Base-by-base conservation (phyloP, 1,140 invertebrate genomes). In the Ditylenchus dipsaci region DNA sequence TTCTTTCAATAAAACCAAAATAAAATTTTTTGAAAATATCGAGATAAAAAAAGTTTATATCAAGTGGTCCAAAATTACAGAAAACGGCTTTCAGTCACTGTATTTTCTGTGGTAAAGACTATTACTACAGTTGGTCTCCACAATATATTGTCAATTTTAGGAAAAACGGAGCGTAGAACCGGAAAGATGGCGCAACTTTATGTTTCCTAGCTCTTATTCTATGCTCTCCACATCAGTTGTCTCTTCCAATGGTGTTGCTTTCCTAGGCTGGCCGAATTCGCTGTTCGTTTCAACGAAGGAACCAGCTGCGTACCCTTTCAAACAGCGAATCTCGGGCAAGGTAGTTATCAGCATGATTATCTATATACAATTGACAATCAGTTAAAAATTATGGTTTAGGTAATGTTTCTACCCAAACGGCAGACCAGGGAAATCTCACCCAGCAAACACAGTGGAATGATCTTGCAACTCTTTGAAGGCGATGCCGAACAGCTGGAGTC, bases 181-280 rank as follows among this genome's bases (percentile, higher is more conserved):
- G 1, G 71, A 74, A 29, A 15, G 33, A 42, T 73, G 71, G 71
- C 26, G 27, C 15, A 73, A 75, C 43, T 27, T 77, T 7, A 19
- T 42, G 5, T 73, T 73, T 69, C 63, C 59, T 59, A 58, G 27
- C 47, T 64, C 76, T 15, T 75, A 56, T 57, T 49, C 71, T 29
- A 76, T 78, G 67, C 76, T 78, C 13, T 78, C 76, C n/a, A 79
- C 75, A 8, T 67, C 73, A 21, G 57, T 76, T 42, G 49, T 76
- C 13, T 77, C 74, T 19, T 62, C 65, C 29, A 61, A 57, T 30
- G 76, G 76, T 21, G 71, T 80, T 21, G 76, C 76, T 7, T 77
- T 77, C 45, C 67, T 77, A n/a, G 76, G 76, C 15, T 77, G 76
- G 76, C 78, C 76, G 19, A 77, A 80, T 69, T 42, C 69, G 23